A percentile compares a stretch with the other conserved stretches of the same genome.
phyloP scores from a whole-genome alignment of 1,140 invertebrate genomes.

The Papilio helenus region DNA sequence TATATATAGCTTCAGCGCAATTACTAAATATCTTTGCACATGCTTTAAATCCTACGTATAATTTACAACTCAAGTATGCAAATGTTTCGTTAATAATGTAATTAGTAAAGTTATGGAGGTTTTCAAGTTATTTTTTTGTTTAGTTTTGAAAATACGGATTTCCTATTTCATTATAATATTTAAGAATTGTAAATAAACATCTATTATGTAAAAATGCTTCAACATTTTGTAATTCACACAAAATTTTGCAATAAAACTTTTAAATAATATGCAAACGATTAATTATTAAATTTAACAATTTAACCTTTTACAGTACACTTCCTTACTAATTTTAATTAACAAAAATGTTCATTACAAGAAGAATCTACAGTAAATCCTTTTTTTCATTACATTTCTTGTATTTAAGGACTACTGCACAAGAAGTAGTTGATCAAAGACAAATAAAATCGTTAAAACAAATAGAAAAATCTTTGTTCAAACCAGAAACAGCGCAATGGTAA shows the following conservation, averaged over 20 bases:
- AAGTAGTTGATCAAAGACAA: not conserved
- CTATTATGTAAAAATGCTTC: not conserved
- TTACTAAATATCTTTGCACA: conserved; percentile 22
- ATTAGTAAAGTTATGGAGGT: not conserved
- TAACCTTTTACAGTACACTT: not conserved
- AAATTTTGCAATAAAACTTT: not conserved
- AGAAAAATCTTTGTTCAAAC: conserved; percentile 4
- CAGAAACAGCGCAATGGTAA: conserved; percentile 19
- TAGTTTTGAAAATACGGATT: conserved; percentile 9
- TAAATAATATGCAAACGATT: not conserved
- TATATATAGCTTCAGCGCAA: conserved; percentile 34
- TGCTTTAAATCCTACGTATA: not conserved
- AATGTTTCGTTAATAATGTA: not conserved
- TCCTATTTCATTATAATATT: not conserved
- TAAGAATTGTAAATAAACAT: conserved; percentile 1
- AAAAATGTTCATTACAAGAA: not conserved
- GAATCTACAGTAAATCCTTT: not conserved
- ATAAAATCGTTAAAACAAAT: not conserved
- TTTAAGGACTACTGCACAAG: not conserved
- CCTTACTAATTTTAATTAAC: not conserved
- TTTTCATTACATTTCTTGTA: not conserved
- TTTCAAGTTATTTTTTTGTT: not conserved
- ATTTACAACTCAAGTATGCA: not conserved
- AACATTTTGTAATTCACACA: conserved; percentile 5
- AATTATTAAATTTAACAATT: not conserved